Evolutionary conservation across 2,888 invertebrate species (phyloP), one percentile per base, ranked within the genome.

Genomic region (Scaptomyza reducta): DNA sequence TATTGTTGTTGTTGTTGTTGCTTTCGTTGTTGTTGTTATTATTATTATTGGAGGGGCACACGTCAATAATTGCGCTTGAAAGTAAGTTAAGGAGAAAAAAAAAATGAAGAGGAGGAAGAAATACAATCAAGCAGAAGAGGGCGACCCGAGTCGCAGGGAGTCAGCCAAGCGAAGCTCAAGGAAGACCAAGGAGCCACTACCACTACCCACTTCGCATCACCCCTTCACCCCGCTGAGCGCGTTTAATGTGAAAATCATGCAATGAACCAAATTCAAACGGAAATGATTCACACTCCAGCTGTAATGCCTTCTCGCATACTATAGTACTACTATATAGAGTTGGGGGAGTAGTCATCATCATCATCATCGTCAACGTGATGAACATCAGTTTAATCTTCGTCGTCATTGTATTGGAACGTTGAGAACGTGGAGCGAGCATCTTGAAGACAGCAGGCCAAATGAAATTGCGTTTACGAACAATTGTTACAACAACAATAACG

Each of bases 251-350:
- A 86, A 88, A 84, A 88, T 86, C 79, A 84, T 84, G 88, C 86
- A 88, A 84, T 84, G 84, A 84, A 88, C 83, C 84, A 88, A 88
- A 84, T 88, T 79, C 83, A 68, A 84, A 83, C 84, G 88, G 88
- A 84, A 84, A 79, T 84, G 88, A 88, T 84, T 84, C 88, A 86
- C 88, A 84, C 88, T 82, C 74, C 69, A 77, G 74, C 68, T 76
- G 76, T 68, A 77, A 67, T 60, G 62, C 77, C 16, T 16, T 16
- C 40, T 50, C 27, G 41, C 16, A 44, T 27, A 45, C 22, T 22
- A 22, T 22, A 22, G 22, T 22, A 3, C 22, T 27, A 13, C n/a
- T 9, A 18, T 41, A 42, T 44, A 16, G 16, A 40, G 44, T 38
- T 57, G 73, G 63, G 70, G 73, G 63, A 63, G 70, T 45, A 38